Evolutionary conservation across 2,888 invertebrate genomes (phyloP).

Genomic region (Hofmannophila pseudospretella): DNA sequence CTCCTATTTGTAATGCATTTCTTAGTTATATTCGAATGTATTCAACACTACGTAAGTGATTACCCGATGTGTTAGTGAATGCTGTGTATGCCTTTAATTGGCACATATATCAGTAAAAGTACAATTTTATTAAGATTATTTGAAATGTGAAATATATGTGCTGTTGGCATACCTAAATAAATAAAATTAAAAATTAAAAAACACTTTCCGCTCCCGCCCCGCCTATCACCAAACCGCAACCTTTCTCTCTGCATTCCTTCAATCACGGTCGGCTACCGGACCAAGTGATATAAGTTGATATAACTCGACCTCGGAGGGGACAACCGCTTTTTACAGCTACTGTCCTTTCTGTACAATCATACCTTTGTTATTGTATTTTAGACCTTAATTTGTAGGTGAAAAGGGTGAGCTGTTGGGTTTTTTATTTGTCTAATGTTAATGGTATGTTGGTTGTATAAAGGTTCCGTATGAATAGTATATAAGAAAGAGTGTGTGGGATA

Average conservation of each 20-base stretch:
- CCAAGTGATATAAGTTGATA: constrained; percentile 32
- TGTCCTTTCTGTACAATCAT: constrained; percentile 2
- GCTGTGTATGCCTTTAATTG: no score
- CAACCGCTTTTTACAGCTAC: constrained; percentile 18
- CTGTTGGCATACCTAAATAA: no score
- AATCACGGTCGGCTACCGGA: constrained; percentile 37
- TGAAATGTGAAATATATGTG: no score
- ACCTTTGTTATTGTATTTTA: neutral
- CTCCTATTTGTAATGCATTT: no score
- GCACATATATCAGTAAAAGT: no score
- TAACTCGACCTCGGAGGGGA: constrained; percentile 28
- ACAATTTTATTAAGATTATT: no score
- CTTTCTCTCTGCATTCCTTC: constrained; percentile 51
- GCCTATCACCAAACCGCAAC: constrained; percentile 21
- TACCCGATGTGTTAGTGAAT: no score
- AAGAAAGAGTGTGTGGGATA: no score
- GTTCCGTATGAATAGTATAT: no score
- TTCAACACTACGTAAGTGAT: no score
- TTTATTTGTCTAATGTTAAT: neutral
- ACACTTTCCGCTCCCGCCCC: constrained; percentile 21
- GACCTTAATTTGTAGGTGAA: neutral
- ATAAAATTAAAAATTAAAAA: no score
- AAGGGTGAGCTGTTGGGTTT: neutral
- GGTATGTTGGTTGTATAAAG: neutral
- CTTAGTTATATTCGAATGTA: no score